Evolutionary conservation across 2,888 invertebrate genomes (phyloP).

Genomic region (Brachypalpus laphriformis): DNA sequence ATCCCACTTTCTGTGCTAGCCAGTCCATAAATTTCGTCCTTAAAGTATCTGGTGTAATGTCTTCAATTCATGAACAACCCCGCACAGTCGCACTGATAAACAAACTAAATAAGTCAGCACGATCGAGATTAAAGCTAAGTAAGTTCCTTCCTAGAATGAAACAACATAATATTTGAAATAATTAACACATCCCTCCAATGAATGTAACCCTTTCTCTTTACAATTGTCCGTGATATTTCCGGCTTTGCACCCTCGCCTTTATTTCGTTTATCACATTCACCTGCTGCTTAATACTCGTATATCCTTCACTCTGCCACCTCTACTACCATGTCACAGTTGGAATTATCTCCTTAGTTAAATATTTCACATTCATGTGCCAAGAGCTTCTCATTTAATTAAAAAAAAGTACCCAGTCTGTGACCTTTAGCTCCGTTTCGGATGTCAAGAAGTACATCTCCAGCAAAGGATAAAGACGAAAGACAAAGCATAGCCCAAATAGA

Average conservation of each 20-base stretch:
- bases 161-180: slow-evolving; percentile 37
- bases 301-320: background rate
- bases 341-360: slow-evolving; percentile 49
- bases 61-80: background rate
- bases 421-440: slow-evolving; percentile 34
- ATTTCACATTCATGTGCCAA: slow-evolving; percentile 40
- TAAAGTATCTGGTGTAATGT: background rate
- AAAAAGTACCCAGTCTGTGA: slow-evolving; percentile 23
- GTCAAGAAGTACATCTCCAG: slow-evolving; percentile 30
- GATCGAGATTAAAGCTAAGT: background rate
- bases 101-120: background rate
- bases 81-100: background rate
- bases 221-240: slow-evolving; percentile 7
- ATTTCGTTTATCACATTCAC: slow-evolving; percentile 30
- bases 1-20: background rate
- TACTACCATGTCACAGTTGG: slow-evolving; percentile 35
- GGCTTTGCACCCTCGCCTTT: background rate
- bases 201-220: background rate
- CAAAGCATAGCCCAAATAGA: background rate
- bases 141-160: background rate
- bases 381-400: slow-evolving; percentile 47
- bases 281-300: slow-evolving; percentile 39
- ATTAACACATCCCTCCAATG: slow-evolving; percentile 38
- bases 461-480: slow-evolving; percentile 14
- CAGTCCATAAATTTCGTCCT: background rate